Conservation (phyloP, 2,797 vertebrate species). For the Saxicola maurus region DNA sequence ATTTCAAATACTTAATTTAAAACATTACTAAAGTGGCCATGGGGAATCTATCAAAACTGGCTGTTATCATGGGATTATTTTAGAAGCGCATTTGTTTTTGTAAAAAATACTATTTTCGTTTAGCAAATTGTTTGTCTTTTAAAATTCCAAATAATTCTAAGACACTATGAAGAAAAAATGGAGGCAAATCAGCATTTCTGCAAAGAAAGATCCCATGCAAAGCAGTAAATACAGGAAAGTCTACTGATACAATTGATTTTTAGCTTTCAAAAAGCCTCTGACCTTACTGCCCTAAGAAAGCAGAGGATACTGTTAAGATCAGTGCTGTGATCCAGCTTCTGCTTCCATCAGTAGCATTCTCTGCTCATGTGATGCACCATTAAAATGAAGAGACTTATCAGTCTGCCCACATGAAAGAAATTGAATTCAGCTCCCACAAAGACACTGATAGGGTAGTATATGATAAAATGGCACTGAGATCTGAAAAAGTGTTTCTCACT, state of each 20-base stretch:
- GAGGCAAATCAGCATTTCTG: background rate
- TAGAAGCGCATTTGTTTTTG: background rate
- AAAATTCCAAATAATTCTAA: background rate
- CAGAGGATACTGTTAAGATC: background rate
- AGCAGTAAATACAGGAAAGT: background rate
- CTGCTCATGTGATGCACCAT: background rate
- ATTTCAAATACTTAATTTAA: background rate
- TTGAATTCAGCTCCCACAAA: background rate
- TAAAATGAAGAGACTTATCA: background rate
- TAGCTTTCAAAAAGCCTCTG: background rate
- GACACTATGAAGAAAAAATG: background rate
- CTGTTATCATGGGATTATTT: background rate
- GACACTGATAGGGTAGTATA: background rate
- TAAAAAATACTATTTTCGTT: background rate
- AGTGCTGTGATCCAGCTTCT: background rate
- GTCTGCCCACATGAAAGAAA: background rate
- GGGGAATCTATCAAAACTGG: background rate
- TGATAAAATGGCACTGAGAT: background rate
- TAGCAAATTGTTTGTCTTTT: background rate
- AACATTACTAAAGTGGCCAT: background rate
- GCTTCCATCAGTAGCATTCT: background rate
- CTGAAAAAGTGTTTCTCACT: background rate
- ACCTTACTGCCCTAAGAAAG: background rate
- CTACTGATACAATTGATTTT: background rate
- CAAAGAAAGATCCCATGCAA: background rate